phyloP scores from a whole-genome alignment of 2,888 invertebrate genomes.

The Lasioglossum zephyrum region DNA sequence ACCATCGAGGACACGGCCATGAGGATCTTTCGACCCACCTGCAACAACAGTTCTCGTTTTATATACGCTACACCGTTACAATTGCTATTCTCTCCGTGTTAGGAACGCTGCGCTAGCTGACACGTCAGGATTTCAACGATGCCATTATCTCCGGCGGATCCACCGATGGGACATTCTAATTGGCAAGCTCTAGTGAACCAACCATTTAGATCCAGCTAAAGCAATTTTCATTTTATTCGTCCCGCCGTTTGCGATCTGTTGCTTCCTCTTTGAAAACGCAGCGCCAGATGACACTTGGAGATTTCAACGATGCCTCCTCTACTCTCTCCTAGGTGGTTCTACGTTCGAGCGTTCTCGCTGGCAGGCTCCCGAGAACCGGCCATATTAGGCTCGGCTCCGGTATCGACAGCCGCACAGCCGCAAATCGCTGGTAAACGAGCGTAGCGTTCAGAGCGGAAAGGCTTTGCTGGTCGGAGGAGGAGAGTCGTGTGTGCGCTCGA shows the following conservation, averaged over 20 bases:
- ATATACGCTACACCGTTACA: neutral
- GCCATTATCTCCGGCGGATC: neutral
- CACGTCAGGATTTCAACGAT: neutral
- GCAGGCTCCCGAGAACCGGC: neutral
- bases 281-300: neutral
- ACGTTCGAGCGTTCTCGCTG: neutral
- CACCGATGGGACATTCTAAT: neutral
- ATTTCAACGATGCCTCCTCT: neutral
- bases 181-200: neutral
- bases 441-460: neutral
- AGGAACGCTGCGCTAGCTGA: neutral
- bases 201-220: neutral
- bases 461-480: neutral
- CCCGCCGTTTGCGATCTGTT: neutral
- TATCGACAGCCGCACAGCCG: neutral
- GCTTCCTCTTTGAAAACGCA: neutral
- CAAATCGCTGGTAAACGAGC: slow-evolving; percentile 19
- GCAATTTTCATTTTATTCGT: neutral
- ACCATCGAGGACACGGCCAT: slow-evolving; percentile 89
- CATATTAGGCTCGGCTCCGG: slow-evolving; percentile 15
- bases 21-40: slow-evolving; percentile 90
- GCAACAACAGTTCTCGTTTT: slow-evolving; percentile 44
- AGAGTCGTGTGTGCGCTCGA: neutral
- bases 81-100: neutral
- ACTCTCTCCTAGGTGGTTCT: neutral